Evolutionary conservation across 2,888 invertebrate genomes (phyloP), one percentile per base, ranked within the genome.

Genomic region (Drosophila infuscata): DNA sequence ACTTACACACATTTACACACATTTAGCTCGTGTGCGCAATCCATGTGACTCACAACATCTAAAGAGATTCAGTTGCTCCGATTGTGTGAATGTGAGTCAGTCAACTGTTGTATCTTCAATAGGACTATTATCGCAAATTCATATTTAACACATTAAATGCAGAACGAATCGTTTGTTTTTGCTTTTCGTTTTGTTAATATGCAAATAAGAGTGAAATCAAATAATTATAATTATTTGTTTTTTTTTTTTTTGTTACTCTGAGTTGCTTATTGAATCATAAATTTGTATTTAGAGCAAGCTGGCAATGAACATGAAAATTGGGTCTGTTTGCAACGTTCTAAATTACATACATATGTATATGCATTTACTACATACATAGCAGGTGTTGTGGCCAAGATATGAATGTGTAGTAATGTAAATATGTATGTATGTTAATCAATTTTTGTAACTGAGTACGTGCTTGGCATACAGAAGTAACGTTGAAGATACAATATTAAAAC

Each of bases 11-110:
- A 25, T 3, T 25, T 25, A 25, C 67, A 74, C 32, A 41, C 51
- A 65, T 60, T 70, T 70, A 74, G 74, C 74, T 83, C 88, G 78
- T 85, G 80, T 77, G 85, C 68, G 51, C 70, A 58, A 30, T 62
- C 73, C 73, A 85, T 88, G 83, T 83, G 83, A 88, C 70, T 86
- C 81, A 75, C 49, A 64, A 53, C 46, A 30, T 32, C 60, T 15
- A 36, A 35, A 59, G 38, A 20, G 29, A 35, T 33, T 33, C 29
- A 35, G 59, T 41, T 38, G 33, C 52, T 32, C 25, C 4, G 29
- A 49, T 49, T 49, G 17, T 30, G 1, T 30, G 1, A 49, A 8
- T 25, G 8, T 46, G 46, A 46, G 20, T 46, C 46, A 49, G 17
- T 15, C 17, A 9, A 5, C 48, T 61, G 58, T 54, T 75, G 65